Evolutionary conservation across 2,888 invertebrate genomes (phyloP).

Genomic region (Liodrosophila aerea): DNA sequence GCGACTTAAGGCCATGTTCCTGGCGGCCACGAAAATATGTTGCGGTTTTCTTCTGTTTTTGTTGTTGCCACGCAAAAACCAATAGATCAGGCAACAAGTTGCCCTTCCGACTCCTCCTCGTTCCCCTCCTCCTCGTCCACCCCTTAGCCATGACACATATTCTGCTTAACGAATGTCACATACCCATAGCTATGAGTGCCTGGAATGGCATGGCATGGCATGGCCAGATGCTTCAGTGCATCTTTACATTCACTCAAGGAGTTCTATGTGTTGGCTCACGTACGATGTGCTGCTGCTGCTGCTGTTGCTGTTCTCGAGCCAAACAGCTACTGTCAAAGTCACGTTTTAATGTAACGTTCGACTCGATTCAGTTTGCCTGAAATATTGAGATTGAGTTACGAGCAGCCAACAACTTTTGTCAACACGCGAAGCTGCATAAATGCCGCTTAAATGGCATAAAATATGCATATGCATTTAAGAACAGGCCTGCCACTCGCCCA

Average conservation of each 20-base stretch:
- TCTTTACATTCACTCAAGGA: slow-evolving; percentile 47
- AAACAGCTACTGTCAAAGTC: slow-evolving; percentile 76
- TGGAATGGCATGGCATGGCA: slow-evolving; percentile 32
- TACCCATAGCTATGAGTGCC: slow-evolving; percentile 42
- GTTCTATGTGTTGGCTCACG: slow-evolving; percentile 65
- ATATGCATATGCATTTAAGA: slow-evolving; percentile 70
- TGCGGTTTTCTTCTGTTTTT: slow-evolving; percentile 52
- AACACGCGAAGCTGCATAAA: slow-evolving; percentile 76
- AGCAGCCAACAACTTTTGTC: slow-evolving; percentile 76
- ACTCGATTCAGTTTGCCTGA: slow-evolving; percentile 56
- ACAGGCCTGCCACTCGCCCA: slow-evolving; percentile 21
- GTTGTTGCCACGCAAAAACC: slow-evolving; percentile 68
- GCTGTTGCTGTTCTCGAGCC: slow-evolving; percentile 55
- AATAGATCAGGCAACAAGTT: slow-evolving; percentile 69
- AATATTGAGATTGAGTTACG: slow-evolving; percentile 75
- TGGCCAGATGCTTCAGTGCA: slow-evolving; percentile 49
- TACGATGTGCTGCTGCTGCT: slow-evolving; percentile 38
- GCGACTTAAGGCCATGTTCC: slow-evolving; percentile 27
- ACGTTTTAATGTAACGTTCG: slow-evolving; percentile 73
- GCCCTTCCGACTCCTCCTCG: neutral
- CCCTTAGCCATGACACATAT: slow-evolving; percentile 60
- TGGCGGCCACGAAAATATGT: slow-evolving; percentile 66
- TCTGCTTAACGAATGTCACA: slow-evolving; percentile 74
- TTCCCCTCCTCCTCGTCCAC: slow-evolving; percentile 9
- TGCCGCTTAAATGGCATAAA: slow-evolving; percentile 77